phyloP scores from a whole-genome alignment of 2,113 vertebrate species.

The Orientallactaga bullata region DNA sequence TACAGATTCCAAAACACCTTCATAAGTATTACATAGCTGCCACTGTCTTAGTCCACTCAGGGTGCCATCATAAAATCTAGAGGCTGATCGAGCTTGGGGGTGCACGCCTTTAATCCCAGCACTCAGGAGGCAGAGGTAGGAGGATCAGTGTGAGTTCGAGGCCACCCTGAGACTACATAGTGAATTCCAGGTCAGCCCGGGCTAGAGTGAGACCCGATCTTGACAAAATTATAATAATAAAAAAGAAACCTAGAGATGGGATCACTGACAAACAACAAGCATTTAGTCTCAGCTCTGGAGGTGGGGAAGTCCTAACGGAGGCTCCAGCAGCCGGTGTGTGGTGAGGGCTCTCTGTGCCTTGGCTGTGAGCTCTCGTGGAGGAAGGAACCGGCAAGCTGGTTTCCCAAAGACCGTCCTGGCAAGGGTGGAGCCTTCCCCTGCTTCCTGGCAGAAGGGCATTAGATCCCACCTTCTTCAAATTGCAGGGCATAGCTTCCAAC shows the following conservation, averaged over 20 bases:
- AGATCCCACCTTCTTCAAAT: background rate
- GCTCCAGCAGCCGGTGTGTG: background rate
- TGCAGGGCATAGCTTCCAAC: background rate
- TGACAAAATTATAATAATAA: too few species aligned
- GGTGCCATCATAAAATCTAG: background rate
- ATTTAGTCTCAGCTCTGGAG: background rate
- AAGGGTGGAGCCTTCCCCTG: background rate
- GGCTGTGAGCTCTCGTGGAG: background rate
- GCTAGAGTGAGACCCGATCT: too few species aligned
- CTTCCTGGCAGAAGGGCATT: background rate
- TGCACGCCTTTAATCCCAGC: too few species aligned
- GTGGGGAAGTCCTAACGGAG: background rate
- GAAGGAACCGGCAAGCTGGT: background rate
- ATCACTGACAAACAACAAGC: background rate
- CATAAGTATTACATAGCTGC: background rate
- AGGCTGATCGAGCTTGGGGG: too few species aligned
- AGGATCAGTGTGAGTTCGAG: too few species aligned
- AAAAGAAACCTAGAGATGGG: too few species aligned
- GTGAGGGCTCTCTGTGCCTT: background rate
- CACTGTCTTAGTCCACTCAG: background rate
- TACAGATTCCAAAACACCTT: slow-evolving; percentile 13
- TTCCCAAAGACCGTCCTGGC: background rate
- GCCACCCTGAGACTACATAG: too few species aligned
- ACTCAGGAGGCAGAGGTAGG: too few species aligned
- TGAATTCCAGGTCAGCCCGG: too few species aligned